phyloP scores from a whole-genome alignment of 2,113 vertebrate species.

The Vireo altiloquus region DNA sequence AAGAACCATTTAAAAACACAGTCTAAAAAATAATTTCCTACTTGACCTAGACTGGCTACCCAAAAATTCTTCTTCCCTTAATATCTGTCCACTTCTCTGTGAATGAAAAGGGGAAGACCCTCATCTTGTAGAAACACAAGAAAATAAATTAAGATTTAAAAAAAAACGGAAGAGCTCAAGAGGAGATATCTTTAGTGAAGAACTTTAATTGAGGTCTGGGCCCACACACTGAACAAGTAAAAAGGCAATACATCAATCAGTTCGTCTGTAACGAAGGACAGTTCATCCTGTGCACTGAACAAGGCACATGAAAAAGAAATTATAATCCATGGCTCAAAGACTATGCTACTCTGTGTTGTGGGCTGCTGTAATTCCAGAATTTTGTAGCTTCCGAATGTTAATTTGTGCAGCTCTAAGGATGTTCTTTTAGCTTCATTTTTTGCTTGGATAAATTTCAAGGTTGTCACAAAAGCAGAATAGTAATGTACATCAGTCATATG shows the following conservation, averaged over 20 bases:
- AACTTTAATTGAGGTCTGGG: slow-evolving; percentile 22
- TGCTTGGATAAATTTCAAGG: neutral
- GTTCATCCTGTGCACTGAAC: neutral
- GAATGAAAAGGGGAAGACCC: slow-evolving; percentile 32
- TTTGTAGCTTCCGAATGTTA: neutral
- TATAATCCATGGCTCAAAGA: neutral
- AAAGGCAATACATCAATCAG: neutral
- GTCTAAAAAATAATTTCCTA: slow-evolving; percentile 15
- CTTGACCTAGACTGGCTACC: slow-evolving; percentile 35
- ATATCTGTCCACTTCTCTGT: slow-evolving; percentile 10
- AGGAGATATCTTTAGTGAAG: slow-evolving; percentile 12
- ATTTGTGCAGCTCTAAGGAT: neutral
- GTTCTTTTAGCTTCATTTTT: neutral
- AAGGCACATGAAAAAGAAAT: neutral
- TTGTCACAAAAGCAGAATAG: neutral
- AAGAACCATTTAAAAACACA: slow-evolving; percentile 15
- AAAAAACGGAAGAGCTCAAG: neutral
- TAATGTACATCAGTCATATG: neutral
- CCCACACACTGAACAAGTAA: neutral
- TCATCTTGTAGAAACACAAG: slow-evolving; percentile 43
- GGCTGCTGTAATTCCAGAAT: neutral
- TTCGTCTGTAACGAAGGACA: neutral
- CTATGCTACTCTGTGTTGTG: neutral
- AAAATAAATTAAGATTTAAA: slow-evolving; percentile 43
- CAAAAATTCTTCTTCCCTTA: slow-evolving; percentile 9